Conservation (phyloP, 2,888 invertebrate species). For the Caenorhabditis afra region DNA sequence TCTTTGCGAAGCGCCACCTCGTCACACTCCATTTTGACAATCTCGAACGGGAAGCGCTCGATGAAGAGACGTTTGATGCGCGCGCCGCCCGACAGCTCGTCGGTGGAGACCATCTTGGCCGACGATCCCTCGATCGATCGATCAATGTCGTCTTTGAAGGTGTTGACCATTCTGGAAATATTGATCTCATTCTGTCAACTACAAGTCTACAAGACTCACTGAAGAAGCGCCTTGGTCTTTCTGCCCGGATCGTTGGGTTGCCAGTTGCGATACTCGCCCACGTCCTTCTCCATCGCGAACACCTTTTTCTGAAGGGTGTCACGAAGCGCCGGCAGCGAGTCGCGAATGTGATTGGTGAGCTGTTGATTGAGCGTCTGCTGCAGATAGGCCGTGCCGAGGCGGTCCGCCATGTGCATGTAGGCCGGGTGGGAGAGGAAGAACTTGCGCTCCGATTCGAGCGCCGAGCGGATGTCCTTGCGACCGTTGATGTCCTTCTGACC, state of each 20-base stretch:
- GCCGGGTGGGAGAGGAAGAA: slow-evolving; percentile 98
- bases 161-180: slow-evolving; percentile 93
- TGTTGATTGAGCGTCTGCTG: slow-evolving; percentile 97
- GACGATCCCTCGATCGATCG: slow-evolving; percentile 92
- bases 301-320: slow-evolving; percentile 97
- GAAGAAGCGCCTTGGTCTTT: slow-evolving; percentile 99
- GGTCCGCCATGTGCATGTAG: slow-evolving; percentile 96
- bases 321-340: slow-evolving; percentile 92
- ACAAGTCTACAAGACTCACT: slow-evolving; percentile 86
- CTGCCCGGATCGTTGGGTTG: slow-evolving; percentile 97
- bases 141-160: slow-evolving; percentile 96
- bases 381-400: slow-evolving; percentile 95
- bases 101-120: slow-evolving; percentile 92
- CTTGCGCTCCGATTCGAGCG: slow-evolving; percentile 94
- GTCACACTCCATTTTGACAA: slow-evolving; percentile 99
- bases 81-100: slow-evolving; percentile 97
- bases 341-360: slow-evolving; percentile 96
- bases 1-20: slow-evolving; percentile 97
- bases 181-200: neutral
- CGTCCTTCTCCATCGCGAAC: slow-evolving; percentile 96
- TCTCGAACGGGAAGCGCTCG: slow-evolving; percentile 98
- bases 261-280: slow-evolving; percentile 98
- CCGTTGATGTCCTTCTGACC: slow-evolving; percentile 99
- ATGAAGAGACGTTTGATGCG: slow-evolving; percentile 97
- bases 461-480: slow-evolving; percentile 94